Conservation (phyloP, 30 jellyfish, hydroid and myxozoan genomes). For the Nemopilema nomurai region DNA sequence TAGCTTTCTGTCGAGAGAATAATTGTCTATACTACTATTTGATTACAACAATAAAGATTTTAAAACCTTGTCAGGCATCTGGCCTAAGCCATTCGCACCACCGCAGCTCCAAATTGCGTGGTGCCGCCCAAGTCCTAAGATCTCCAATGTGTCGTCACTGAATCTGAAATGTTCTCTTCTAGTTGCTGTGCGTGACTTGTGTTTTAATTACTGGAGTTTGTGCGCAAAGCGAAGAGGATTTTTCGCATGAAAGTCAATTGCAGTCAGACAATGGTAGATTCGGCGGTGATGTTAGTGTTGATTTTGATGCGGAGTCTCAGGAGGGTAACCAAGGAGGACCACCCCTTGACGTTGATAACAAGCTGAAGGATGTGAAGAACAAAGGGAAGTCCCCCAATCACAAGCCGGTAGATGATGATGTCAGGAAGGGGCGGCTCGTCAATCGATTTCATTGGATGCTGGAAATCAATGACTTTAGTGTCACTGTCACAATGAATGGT, state of each 20-base stretch:
- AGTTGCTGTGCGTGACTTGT: not conserved
- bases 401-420: not conserved
- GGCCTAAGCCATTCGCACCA: too few relatives aligned
- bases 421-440: constrained; percentile 48
- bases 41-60: too few relatives aligned
- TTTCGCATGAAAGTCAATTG: too few relatives aligned
- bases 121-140: too few relatives aligned
- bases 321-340: constrained; percentile 32
- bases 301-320: not conserved
- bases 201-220: too few relatives aligned
- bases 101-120: too few relatives aligned
- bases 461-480: constrained; percentile 3
- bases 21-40: too few relatives aligned
- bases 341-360: constrained; percentile 43
- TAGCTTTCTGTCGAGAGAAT: too few relatives aligned
- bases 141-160: too few relatives aligned
- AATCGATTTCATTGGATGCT: constrained; percentile 45
- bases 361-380: constrained; percentile 20
- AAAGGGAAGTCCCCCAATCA: constrained; percentile 36
- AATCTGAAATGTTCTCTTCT: too few relatives aligned
- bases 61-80: too few relatives aligned
- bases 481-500: constrained; percentile 21
- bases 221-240: too few relatives aligned
- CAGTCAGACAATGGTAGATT: not conserved
- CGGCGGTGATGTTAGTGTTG: not conserved